phyloP scores from a whole-genome alignment of 2,797 vertebrate genomes.

The Oreortyx pictus region DNA sequence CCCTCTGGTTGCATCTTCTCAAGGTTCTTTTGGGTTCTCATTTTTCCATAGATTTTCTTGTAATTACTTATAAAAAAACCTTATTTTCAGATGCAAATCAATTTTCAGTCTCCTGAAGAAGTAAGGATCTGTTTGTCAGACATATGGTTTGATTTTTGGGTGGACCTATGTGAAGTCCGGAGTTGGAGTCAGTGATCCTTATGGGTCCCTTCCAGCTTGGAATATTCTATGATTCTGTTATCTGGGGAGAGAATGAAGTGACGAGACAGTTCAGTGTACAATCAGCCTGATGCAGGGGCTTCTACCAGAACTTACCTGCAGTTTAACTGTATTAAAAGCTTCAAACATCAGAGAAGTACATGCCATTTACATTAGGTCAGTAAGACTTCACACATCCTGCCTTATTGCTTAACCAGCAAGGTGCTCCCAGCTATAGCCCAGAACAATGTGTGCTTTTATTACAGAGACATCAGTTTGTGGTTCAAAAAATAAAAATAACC shows the following conservation, averaged over 20 bases:
- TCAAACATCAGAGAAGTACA: background rate
- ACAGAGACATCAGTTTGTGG: background rate
- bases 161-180: too few relatives aligned
- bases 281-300: background rate
- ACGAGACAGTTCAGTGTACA: background rate
- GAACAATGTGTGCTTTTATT: background rate
- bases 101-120: background rate
- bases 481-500: background rate
- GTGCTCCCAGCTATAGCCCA: background rate
- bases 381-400: background rate
- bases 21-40: background rate
- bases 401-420: background rate
- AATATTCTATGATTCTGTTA: too few relatives aligned
- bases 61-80: background rate
- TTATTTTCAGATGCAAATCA: background rate
- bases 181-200: too few relatives aligned
- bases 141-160: too few relatives aligned
- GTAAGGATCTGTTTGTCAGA: background rate
- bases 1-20: background rate
- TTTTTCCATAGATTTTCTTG: background rate
- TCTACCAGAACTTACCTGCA: background rate
- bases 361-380: background rate
- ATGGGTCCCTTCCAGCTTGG: too few relatives aligned
- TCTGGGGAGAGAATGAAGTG: background rate
- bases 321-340: background rate